A percentile compares a stretch with the other conserved stretches of the same genome.
phyloP scores from a whole-genome alignment of 1,140 invertebrate genomes.

The Mizuhopecten yessoensis region DNA sequence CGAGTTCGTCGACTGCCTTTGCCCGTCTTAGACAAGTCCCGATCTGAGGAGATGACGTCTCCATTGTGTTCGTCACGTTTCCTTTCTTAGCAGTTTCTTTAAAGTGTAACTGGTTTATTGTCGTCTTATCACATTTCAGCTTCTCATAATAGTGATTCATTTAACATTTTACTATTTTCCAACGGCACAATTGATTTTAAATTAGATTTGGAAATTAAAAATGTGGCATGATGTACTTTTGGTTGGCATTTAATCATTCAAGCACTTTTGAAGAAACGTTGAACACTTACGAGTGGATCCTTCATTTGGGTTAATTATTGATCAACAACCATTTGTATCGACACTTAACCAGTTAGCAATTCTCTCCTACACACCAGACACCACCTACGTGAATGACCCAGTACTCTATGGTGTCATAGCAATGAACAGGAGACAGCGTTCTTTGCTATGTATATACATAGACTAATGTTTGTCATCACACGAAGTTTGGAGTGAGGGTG shows the following conservation, averaged over 20 bases:
- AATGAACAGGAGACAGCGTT: too few species aligned
- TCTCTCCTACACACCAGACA: neutral
- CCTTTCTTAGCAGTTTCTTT: neutral
- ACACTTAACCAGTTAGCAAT: neutral
- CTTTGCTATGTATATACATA: too few species aligned
- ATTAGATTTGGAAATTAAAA: neutral
- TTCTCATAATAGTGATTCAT: neutral
- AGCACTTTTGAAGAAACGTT: neutral
- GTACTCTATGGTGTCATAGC: neutral
- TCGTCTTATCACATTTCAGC: slow-evolving; percentile 13
- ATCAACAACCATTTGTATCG: too few species aligned
- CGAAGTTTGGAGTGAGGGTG: neutral
- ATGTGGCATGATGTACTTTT: neutral
- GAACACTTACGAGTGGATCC: neutral
- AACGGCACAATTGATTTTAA: slow-evolving; percentile 1
- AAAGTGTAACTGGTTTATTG: neutral
- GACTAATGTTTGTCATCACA: too few species aligned
- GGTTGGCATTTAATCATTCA: neutral
- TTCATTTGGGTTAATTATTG: neutral
- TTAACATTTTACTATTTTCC: neutral
- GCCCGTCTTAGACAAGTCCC: neutral
- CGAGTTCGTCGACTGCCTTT: slow-evolving; percentile 12
- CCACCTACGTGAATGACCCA: neutral
- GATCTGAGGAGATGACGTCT: neutral
- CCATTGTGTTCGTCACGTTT: neutral